A percentile compares a stretch with the other conserved stretches of the same genome.
These are phyloP conservation scores for Guaruba guarouba DNA, from an alignment of 2,113 vertebrate species.

Conservation along the genomic window DNA sequence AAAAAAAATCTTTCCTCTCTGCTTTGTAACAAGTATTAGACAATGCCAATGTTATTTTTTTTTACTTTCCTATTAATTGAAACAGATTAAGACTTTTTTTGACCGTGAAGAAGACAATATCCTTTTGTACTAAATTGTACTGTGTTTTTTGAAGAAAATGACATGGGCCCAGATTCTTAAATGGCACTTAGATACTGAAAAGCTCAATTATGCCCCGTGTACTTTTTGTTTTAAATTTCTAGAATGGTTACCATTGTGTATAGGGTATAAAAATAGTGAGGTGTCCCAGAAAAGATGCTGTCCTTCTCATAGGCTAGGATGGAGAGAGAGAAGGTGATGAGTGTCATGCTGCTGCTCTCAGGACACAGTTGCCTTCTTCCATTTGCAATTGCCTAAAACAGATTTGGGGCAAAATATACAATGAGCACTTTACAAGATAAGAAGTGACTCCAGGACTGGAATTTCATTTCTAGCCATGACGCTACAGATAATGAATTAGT, in stretches of 20 bases:
- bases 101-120: not conserved
- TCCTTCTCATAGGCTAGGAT: not conserved
- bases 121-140: not conserved
- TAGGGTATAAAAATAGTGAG: not conserved
- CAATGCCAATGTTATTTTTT: not conserved
- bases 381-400: not conserved
- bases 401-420: not conserved
- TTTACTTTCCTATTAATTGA: not conserved
- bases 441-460: not conserved
- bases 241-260: not conserved
- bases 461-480: not conserved
- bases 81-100: not conserved
- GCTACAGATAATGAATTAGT: not conserved
- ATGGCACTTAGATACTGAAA: not conserved
- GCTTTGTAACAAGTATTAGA: conserved; percentile 33
- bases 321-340: not conserved
- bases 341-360: not conserved
- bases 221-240: not conserved
- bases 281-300: not conserved
- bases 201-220: not conserved
- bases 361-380: not conserved
- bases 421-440: not conserved
- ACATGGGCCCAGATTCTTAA: not conserved
- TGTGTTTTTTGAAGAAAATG: not conserved
- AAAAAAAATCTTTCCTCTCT: conserved; percentile 18